Base-by-base conservation (phyloP, 2,797 vertebrate genomes). In the Picus viridis region DNA sequence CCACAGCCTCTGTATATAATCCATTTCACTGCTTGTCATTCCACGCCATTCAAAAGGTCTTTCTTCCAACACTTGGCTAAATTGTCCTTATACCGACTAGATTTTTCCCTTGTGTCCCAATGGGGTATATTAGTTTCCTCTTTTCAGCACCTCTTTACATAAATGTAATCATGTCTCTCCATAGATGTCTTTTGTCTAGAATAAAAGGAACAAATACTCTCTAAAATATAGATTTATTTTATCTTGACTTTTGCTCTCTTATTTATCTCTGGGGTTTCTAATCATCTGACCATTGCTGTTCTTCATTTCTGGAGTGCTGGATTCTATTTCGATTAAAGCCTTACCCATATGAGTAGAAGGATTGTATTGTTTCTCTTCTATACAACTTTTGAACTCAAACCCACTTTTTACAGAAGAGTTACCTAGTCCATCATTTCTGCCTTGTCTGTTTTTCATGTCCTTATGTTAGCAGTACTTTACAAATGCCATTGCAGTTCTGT, bases 1-100 rank as follows among this genome's bases (percentile, higher is more conserved):
- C 84, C 56, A 59, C 32, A 56, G 89, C 36, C 41, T 90, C 92
- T 87, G 41, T 74, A 63, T 81, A 69, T 75, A 90, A 92, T 94
- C 86, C 65, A 71, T 94, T 96, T 94, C 82, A 49, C 58, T 95
- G 87, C 89, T 93, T 96, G 89, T 90, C 84, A 72, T 69, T 92
- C 76, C 76, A 87, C 0, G 0, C 85, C 11, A 3, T 72, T 90
- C 82, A 81, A 78, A 92, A 92, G 51, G 47, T 45, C 87, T 95
- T 92, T 92, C 32, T 80, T 89, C 51, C 83, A 62, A 74, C 47
- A 81, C 51, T 65, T 94, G 43, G 41, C 70, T 81, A 69, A 89
- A 85, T 58, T 5, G 4, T 62, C 29, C 29, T 63, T 78, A 51
- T 5, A 62, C 53, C 68, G 82, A 64, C 2, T 15, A 57, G 36